These are phyloP conservation scores for Hydractinia symbiolongicarpus DNA, from an alignment of 30 jellyfish, hydroid and myxozoan genomes.

Conservation along the genomic window DNA sequence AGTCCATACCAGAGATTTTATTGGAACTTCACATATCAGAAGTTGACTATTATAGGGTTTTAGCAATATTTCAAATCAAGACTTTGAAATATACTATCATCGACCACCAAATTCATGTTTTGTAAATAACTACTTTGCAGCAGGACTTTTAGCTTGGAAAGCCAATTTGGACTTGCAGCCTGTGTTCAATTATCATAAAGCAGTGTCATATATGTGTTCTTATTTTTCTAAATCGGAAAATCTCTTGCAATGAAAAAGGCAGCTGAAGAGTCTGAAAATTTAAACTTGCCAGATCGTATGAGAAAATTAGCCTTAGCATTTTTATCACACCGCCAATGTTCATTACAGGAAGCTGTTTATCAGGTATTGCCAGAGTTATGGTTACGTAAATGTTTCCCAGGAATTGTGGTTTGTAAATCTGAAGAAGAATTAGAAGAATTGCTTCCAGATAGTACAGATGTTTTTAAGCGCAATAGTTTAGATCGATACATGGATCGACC, in stretches of 20 bases:
- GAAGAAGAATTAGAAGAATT: slow-evolving; percentile 25
- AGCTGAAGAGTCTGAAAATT: background rate
- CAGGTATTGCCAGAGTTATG: slow-evolving; percentile 18
- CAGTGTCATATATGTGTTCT: slow-evolving; percentile 16
- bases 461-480: slow-evolving; percentile 2
- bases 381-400: slow-evolving; percentile 11
- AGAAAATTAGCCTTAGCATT: slow-evolving; percentile 5
- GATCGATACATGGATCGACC: slow-evolving; percentile 30
- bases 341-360: slow-evolving; percentile 17
- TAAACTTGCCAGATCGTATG: background rate
- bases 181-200: slow-evolving; percentile 4
- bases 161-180: slow-evolving; percentile 15
- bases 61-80: background rate
- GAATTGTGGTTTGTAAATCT: background rate
- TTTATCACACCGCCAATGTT: background rate
- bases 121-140: slow-evolving; percentile 15
- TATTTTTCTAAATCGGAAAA: slow-evolving; percentile 4
- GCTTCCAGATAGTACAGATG: slow-evolving; percentile 32
- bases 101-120: slow-evolving; percentile 13
- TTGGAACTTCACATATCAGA: no score
- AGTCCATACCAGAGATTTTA: no score
- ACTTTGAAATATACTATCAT: background rate
- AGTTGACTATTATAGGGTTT: background rate
- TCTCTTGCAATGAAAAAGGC: background rate
- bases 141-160: slow-evolving; percentile 1